Base-by-base conservation (phyloP, 1,140 invertebrate species). In the Odontomachus brunneus region DNA sequence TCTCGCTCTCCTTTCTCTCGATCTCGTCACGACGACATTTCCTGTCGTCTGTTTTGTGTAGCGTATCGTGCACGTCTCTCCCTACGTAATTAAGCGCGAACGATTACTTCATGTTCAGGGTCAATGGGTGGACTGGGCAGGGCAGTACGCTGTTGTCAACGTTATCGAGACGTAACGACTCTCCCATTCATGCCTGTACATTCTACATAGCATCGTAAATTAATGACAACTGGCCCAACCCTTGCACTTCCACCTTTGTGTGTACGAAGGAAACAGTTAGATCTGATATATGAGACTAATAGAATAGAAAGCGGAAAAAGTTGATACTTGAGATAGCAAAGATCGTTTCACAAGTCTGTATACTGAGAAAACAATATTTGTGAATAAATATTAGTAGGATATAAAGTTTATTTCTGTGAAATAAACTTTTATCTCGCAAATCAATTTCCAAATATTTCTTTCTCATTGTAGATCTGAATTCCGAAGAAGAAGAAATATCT, bases 101-200 rank as follows among this genome's bases (percentile, higher is more conserved):
- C 55, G 55, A 75, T 82, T 60, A 60, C 44, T 7, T 33, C 67
- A 33, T n/a, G 17, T 71, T 63, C 59, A 69, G 55, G 75, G 19
- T 48, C 26, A 19, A 75, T 63, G 62, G 72, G 59, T 59, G 73
- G 49, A 44, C 22, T 22, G 15, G 62, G 38, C 60, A 49, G 22
- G 15, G 24, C 22, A 26, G 29, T n/a, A 26, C 22, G 24, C 57
- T 22, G 62, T 53, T 78, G 63, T 55, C 62, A 26, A 55, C 63
- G 24, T 78, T 55, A 55, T 78, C 75, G 17, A 78, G 63, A 55
- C 33, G 17, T 69, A 78, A 78, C 75, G 75, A 69, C 75, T 69
- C 69, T 44, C 49, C 63, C 63, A 78, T 78, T 78, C 75, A 78
- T 22, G 59, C 59, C 72, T 5, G 9, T 17, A 9, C n/a, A 26